Base-by-base conservation (phyloP, 2,797 vertebrate species). In the Hafferia zeledoni region DNA sequence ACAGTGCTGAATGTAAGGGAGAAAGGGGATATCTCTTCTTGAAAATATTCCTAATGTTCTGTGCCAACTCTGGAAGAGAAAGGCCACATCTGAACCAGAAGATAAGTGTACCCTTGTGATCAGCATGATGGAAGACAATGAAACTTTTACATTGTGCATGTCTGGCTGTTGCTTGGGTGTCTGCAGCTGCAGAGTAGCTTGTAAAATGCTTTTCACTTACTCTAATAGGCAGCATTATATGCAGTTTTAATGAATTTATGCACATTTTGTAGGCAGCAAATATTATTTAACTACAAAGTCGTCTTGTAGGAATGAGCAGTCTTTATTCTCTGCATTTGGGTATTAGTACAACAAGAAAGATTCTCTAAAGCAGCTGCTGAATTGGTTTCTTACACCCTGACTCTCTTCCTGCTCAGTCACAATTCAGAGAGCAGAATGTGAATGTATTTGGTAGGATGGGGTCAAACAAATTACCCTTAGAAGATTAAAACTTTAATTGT, bases 391-490 rank as follows among this genome's bases (percentile, higher is more conserved):
- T 65, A 25, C 59, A 71, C 17, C 44, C 47, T 71, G 67, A 39
- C 31, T 67, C 43, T 75, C 46, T 41, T 79, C 31, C 57, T 88
- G 33, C 63, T 1, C 60, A 24, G 64, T 74, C 71, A 83, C 64
- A 64, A 55, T 78, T 67, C 24, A 31, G 60, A 59, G 11, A n/a
- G 64, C 43, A 80, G 31, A 67, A 68, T 56, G 60, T 70, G 28
- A 84, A 83, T 50, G 41, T 28, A 37, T 95, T 95, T 76, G 59
- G 67, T 84, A 68, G 49, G 39, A 90, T 64, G 20, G 18, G 94
- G 95, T 96, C 92, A 95, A 96, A 90, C 89, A 94, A 96, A 96
- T 97, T 97, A 95, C 89, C 94, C 93, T 91, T 79, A 74, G 87
- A 87, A 96, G 83, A 96, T 97, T 95, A 90, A 93, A 95, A 69